Evolutionary conservation across 2,888 invertebrate genomes (phyloP).

Genomic region (Tethea ocularis): DNA sequence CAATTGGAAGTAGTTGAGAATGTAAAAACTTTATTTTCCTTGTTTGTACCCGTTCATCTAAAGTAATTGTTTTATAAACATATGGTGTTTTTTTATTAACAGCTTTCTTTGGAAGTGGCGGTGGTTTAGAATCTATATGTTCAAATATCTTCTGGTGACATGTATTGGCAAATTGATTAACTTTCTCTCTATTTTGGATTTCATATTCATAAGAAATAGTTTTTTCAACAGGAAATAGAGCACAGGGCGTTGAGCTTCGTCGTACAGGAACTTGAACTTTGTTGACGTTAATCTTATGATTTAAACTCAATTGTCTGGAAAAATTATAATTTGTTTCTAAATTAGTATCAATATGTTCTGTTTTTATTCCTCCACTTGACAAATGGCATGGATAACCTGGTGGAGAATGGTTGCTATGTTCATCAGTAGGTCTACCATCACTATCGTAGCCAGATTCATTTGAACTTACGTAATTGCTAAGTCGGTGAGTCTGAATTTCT

Average conservation of each 20-base stretch:
- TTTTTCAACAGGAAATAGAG: constrained; percentile 73
- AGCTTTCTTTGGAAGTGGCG: constrained; percentile 77
- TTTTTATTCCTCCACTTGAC: constrained; percentile 57
- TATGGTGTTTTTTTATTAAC: constrained; percentile 70
- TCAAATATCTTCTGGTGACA: constrained; percentile 49
- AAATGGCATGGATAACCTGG: constrained; percentile 79
- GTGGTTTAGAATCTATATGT: constrained; percentile 70
- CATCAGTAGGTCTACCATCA: constrained; percentile 86
- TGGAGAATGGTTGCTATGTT: constrained; percentile 81
- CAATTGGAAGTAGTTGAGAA: constrained; percentile 68
- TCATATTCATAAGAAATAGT: constrained; percentile 61
- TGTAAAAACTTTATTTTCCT: constrained; percentile 79
- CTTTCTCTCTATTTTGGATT: constrained; percentile 54
- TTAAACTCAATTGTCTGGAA: constrained; percentile 74
- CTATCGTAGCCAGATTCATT: constrained; percentile 94
- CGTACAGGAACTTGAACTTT: constrained; percentile 71
- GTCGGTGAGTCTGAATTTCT: constrained; percentile 85
- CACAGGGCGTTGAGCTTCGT: constrained; percentile 78
- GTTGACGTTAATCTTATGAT: constrained; percentile 73
- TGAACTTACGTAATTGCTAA: constrained; percentile 90
- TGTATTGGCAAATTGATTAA: constrained; percentile 44
- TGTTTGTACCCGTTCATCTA: constrained; percentile 78
- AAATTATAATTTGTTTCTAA: constrained; percentile 64
- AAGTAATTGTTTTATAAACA: constrained; percentile 74
- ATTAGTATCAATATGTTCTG: constrained; percentile 49